A percentile compares a stretch with the other conserved stretches of the same genome.
phyloP scores from a whole-genome alignment of 2,797 vertebrate species.

The Helarctos malayanus region DNA sequence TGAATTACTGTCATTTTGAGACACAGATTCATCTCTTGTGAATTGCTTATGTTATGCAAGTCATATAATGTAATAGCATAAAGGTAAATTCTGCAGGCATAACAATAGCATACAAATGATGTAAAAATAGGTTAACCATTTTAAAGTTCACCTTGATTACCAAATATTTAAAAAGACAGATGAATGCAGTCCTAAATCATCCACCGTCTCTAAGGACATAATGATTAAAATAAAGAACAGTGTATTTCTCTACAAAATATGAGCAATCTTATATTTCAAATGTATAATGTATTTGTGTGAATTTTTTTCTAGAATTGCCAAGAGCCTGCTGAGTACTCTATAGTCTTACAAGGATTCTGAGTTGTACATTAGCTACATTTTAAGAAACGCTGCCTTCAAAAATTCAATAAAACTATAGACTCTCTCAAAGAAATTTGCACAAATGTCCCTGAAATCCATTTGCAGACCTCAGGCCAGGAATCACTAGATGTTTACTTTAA shows the following conservation, averaged over 20 bases:
- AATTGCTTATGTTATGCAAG: background rate
- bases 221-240: background rate
- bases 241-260: background rate
- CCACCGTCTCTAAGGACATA: background rate
- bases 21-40: background rate
- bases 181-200: background rate
- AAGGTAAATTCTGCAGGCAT: background rate
- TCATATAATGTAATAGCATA: background rate
- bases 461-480: background rate
- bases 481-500: background rate
- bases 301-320: conserved; percentile 5
- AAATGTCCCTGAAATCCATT: background rate
- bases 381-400: conserved; percentile 1
- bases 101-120: background rate
- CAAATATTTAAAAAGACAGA: background rate
- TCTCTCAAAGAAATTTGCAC: background rate
- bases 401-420: background rate
- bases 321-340: background rate
- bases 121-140: background rate
- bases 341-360: background rate
- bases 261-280: background rate
- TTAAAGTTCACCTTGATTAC: background rate
- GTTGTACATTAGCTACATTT: background rate
- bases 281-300: background rate
- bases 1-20: conserved; percentile 21